These are phyloP conservation scores for Tipula vernalis DNA, from an alignment of 2,888 invertebrate species.

Conservation along the genomic window DNA sequence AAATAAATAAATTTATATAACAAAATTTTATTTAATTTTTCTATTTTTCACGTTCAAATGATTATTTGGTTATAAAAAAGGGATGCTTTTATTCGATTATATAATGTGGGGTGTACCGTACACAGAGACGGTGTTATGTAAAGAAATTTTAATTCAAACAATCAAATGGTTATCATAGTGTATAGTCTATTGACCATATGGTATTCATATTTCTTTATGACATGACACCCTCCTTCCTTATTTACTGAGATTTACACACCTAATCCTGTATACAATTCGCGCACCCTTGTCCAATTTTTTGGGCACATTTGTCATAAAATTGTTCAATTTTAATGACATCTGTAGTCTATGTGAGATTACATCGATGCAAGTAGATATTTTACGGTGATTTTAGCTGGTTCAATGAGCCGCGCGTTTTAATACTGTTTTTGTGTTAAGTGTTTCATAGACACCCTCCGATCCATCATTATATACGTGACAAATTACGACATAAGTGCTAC, in stretches of 20 bases:
- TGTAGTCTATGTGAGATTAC: background rate
- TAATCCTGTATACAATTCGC: background rate
- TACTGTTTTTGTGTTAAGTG: background rate
- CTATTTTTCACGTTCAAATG: slow-evolving; percentile 4
- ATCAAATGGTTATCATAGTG: background rate
- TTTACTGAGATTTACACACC: background rate
- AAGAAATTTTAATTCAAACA: background rate
- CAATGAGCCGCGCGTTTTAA: background rate
- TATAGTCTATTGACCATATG: background rate
- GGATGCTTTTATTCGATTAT: background rate
- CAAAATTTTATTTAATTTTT: background rate
- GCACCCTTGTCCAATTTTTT: background rate
- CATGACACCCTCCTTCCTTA: background rate
- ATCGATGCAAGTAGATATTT: background rate
- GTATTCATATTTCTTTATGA: background rate
- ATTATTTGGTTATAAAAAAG: background rate
- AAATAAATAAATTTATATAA: background rate
- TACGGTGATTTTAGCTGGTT: background rate
- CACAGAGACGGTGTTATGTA: background rate
- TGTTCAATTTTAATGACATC: background rate
- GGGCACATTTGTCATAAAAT: background rate
- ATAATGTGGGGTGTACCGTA: background rate
- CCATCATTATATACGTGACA: background rate
- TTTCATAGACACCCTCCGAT: background rate
- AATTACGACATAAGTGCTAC: background rate